These are phyloP conservation scores for Malurus alboscapulatus DNA, from an alignment of 2,113 vertebrate species.

Conservation along the genomic window DNA sequence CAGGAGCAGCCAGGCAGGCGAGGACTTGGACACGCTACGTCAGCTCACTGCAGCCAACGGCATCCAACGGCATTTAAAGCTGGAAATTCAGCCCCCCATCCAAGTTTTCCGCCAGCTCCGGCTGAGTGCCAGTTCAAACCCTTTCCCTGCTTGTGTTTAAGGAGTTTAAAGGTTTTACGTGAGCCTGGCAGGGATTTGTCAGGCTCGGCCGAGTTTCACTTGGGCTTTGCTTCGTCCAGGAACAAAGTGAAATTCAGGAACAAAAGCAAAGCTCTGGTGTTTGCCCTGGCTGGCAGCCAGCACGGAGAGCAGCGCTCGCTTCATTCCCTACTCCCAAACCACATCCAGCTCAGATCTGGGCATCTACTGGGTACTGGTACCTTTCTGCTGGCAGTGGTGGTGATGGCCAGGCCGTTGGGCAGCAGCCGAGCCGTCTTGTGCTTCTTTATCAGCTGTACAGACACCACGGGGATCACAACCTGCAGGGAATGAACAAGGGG, in stretches of 20 bases:
- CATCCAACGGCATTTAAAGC: background rate
- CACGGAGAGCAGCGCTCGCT: fast-evolving
- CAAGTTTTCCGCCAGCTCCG: background rate
- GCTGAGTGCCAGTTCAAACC: background rate
- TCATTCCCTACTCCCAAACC: background rate
- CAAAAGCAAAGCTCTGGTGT: background rate
- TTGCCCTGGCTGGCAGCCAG: background rate
- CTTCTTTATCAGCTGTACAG: constrained; percentile 91
- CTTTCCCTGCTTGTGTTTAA: background rate
- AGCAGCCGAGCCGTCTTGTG: constrained; percentile 92
- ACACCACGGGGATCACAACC: constrained; percentile 90
- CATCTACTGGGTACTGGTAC: constrained; percentile 55
- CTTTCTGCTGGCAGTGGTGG: constrained; percentile 90
- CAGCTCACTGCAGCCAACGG: background rate
- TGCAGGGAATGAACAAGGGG: constrained; percentile 15
- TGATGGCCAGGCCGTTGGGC: constrained; percentile 92
- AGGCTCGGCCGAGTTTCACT: background rate
- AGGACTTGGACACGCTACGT: background rate
- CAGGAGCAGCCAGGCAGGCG: background rate
- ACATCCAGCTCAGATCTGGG: background rate
- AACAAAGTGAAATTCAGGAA: constrained; percentile 27
- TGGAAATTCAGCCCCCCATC: background rate
- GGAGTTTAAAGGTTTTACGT: constrained; percentile 9
- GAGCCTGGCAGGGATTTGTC: constrained; percentile 7
- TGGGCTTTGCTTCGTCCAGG: background rate